A percentile compares a stretch with the other conserved stretches of the same genome.
Evolutionary conservation across 1,140 invertebrate genomes (phyloP).

Genomic region (Microplitis demolitor): DNA sequence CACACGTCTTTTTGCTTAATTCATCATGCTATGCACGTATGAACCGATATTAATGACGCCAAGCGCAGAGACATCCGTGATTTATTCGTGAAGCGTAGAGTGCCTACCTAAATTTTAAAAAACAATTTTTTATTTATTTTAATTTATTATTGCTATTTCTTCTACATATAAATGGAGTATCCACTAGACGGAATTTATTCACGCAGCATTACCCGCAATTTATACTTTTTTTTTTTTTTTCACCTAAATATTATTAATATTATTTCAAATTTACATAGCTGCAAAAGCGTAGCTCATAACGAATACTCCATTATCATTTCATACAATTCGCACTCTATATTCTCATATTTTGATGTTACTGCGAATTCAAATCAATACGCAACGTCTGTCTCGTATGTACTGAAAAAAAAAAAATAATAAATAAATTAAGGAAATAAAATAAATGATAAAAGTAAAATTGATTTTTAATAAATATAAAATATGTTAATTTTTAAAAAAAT

Average conservation of each 20-base stretch:
- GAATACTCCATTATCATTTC: constrained; percentile 15
- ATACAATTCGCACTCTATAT: background rate
- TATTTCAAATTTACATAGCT: background rate
- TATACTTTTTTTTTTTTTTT: background rate
- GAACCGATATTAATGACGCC: constrained; percentile 32
- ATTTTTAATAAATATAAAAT: background rate
- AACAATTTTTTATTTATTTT: background rate
- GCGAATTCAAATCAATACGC: background rate
- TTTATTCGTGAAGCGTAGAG: constrained; percentile 15
- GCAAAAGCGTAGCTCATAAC: constrained; percentile 15
- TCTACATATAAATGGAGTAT: constrained; percentile 6
- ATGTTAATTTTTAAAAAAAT: background rate
- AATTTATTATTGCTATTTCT: background rate
- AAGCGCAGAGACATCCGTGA: constrained; percentile 32
- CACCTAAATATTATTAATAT: background rate
- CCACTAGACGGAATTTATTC: constrained; percentile 7
- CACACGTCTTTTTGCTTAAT: constrained; percentile 38
- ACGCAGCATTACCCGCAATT: background rate
- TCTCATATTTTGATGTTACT: background rate
- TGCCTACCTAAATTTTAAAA: background rate
- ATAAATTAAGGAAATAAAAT: background rate
- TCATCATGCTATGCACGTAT: constrained; percentile 36
- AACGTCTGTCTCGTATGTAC: no score
- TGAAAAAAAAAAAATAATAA: no score
- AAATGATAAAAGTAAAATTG: background rate